These are phyloP conservation scores for Astyanax mexicanus DNA, from an alignment of 2,797 vertebrate species.

Conservation along the genomic window DNA sequence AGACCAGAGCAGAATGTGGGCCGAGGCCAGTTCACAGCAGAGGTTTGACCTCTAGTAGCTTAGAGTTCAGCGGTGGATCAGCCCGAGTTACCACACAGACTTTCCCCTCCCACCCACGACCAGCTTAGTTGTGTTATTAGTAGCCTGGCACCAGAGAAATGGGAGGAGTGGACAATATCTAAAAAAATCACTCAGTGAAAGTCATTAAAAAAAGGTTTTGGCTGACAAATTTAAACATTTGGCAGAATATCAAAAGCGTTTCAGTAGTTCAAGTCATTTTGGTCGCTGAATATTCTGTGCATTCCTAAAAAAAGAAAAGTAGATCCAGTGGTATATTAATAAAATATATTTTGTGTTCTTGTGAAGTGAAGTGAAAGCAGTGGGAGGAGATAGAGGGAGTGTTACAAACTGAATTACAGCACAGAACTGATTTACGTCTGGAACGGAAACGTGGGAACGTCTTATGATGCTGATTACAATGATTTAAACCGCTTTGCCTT, in stretches of 20 bases:
- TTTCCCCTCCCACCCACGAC: neutral
- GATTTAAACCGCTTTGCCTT: conserved; percentile 33
- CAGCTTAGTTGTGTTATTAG: neutral
- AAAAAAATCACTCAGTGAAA: too few species aligned
- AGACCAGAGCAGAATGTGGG: neutral
- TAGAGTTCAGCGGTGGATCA: conserved; percentile 6
- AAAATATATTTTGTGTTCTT: too few species aligned
- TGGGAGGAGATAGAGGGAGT: too few species aligned
- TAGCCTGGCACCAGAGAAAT: neutral
- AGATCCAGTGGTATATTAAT: too few species aligned
- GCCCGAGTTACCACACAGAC: conserved; percentile 14
- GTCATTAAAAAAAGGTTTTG: too few species aligned
- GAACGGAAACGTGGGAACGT: conserved; percentile 50
- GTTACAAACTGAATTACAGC: neutral
- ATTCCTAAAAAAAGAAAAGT: too few species aligned
- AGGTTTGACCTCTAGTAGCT: conserved; percentile 22
- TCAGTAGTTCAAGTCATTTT: too few species aligned
- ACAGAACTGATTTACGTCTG: conserved; percentile 49
- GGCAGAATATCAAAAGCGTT: too few species aligned
- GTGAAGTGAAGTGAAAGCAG: neutral
- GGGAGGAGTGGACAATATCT: too few species aligned
- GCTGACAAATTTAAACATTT: too few species aligned
- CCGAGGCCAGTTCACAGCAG: conserved; percentile 23
- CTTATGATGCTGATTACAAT: conserved; percentile 34
- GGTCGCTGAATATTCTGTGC: too few species aligned